Conservation (phyloP, 2,888 invertebrate genomes). For the Drosophila colorata region DNA sequence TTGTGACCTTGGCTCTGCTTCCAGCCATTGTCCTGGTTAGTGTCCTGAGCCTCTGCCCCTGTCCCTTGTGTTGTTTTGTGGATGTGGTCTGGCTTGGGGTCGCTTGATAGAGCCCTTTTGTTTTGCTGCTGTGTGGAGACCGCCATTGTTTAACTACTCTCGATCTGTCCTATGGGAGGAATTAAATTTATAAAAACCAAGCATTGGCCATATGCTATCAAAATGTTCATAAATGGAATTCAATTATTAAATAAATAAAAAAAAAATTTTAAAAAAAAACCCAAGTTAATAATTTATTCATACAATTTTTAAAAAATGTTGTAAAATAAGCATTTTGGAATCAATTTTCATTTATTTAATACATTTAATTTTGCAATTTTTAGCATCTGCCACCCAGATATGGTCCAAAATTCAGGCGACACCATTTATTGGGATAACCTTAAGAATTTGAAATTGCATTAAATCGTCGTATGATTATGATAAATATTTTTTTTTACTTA, state of each 20-base stretch:
- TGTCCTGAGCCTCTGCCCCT: background rate
- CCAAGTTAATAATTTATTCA: too few species aligned
- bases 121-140: background rate
- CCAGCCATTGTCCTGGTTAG: constrained; percentile 53
- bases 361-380: background rate
- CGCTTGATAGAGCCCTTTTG: constrained; percentile 9
- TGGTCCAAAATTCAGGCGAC: constrained; percentile 17
- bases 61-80: background rate
- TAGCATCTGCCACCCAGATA: constrained; percentile 10
- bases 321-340: too few species aligned
- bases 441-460: background rate
- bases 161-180: background rate
- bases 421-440: constrained; percentile 16
- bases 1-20: constrained; percentile 48
- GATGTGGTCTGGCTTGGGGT: background rate
- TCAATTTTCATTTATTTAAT: too few species aligned
- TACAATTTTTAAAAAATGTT: too few species aligned
- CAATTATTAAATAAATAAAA: too few species aligned
- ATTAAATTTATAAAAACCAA: background rate
- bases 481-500: background rate
- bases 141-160: constrained; percentile 10
- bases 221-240: too few species aligned
- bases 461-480: background rate
- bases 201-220: background rate
- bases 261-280: too few species aligned